These are phyloP conservation scores for Onychomys torridus DNA, from an alignment of 2,797 vertebrate species.

Conservation along the genomic window DNA sequence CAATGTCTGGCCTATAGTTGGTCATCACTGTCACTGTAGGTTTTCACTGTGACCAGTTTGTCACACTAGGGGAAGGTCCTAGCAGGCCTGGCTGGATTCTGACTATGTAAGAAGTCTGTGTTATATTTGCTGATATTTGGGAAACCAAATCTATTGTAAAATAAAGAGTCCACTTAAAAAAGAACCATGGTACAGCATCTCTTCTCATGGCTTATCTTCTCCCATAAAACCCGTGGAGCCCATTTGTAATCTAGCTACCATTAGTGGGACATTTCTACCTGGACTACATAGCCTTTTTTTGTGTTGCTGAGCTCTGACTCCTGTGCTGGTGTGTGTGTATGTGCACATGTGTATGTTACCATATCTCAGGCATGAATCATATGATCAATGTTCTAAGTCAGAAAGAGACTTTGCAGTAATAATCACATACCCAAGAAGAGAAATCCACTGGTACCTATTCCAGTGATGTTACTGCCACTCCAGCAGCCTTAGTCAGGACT, in stretches of 20 bases:
- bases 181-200: background rate
- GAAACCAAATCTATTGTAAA: conserved; percentile 17
- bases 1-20: background rate
- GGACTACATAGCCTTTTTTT: background rate
- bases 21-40: background rate
- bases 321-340: background rate
- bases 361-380: background rate
- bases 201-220: background rate
- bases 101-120: background rate
- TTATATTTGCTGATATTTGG: background rate
- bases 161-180: background rate
- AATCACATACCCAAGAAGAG: background rate
- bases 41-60: conserved; percentile 16
- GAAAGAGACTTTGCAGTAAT: background rate
- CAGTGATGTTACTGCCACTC: background rate
- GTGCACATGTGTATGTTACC: background rate
- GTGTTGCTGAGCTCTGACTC: background rate
- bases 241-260: background rate
- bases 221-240: background rate
- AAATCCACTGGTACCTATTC: background rate
- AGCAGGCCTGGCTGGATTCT: background rate
- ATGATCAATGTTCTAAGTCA: background rate
- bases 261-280: background rate
- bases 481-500: background rate
- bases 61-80: background rate